phyloP scores from a whole-genome alignment of 2,113 vertebrate genomes.

The Caloenas nicobarica region DNA sequence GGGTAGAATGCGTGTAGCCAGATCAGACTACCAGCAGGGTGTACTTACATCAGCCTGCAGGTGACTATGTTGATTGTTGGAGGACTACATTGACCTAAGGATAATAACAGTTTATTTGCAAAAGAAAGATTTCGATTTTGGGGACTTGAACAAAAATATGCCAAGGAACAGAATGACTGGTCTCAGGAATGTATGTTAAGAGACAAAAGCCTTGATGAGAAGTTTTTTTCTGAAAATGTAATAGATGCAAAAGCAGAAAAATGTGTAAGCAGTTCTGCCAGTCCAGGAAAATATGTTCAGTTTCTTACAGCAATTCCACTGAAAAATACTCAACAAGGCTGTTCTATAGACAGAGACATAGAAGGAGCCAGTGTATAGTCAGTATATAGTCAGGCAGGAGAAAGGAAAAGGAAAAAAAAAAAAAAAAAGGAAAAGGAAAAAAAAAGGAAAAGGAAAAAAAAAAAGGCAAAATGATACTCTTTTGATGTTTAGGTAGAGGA shows the following conservation, averaged over 20 bases:
- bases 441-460: too few species aligned
- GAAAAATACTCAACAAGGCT: neutral
- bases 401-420: neutral
- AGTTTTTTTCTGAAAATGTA: neutral
- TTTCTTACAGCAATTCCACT: neutral
- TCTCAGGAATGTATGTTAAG: neutral
- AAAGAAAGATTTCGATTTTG: neutral
- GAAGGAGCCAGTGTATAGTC: neutral
- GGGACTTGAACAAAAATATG: neutral
- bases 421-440: neutral
- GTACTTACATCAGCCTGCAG: neutral
- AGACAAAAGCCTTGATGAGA: neutral
- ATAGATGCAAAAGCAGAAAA: neutral
- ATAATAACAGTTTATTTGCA: neutral
- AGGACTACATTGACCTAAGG: neutral
- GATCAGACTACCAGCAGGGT: neutral
- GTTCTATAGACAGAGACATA: neutral
- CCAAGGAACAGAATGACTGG: neutral
- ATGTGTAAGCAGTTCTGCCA: neutral
- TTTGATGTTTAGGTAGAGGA: neutral
- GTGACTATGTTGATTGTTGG: neutral
- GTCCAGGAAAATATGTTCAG: neutral
- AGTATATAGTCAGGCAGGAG: neutral
- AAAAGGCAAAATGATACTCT: accelerated
- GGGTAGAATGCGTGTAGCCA: neutral